Evolutionary conservation across 64 coral and sea anemone genomes (phyloP), one percentile per base, ranked within the genome.

Genomic region (Actinia equina): DNA sequence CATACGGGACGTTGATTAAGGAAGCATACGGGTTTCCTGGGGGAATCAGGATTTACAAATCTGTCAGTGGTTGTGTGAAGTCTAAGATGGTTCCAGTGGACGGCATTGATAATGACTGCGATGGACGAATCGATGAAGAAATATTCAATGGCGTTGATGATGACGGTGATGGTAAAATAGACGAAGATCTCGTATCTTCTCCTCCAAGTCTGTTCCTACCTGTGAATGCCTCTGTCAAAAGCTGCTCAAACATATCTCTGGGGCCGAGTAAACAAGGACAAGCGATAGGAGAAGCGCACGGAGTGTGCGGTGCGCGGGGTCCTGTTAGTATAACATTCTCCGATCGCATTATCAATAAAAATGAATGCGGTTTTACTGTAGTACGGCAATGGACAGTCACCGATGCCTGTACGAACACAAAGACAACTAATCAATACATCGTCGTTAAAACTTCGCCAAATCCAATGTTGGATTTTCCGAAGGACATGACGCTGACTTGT

Each of bases 91-190:
- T 6, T 20, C 69, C 65, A 20, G 86, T 52, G 0, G 89, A 94
- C 25, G 78, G 87, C 43, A 86, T 79, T 56, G 89, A 91, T 20
- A 95, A 95, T 6, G 86, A 95, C 22, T 95, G 94, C 37, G 87
- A 89, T 84, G 84, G 44, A 9, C 59, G 2, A n/a, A 86, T 85
- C 0, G 90, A 95, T 49, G 88, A 94, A 51, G 92, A 90, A 74
- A 56, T 85, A 51, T 71, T 56, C 16, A 90, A 90, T 70, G 55
- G 59, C 1, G 53, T 82, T 5, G 94, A 92, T 63, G 87, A 92
- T 60, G 78, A 95, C 10, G 17, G 23, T 8, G 87, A 92, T 55
- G 77, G 87, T 1, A 4, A 20, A 19, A 55, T 92, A 3, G 90
- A 87, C 54, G 87, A 92, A 57, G 90, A 83, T 15, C 17, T 89